phyloP scores from a whole-genome alignment of 2,797 vertebrate species.

The Spinibarbus caldwelli region DNA sequence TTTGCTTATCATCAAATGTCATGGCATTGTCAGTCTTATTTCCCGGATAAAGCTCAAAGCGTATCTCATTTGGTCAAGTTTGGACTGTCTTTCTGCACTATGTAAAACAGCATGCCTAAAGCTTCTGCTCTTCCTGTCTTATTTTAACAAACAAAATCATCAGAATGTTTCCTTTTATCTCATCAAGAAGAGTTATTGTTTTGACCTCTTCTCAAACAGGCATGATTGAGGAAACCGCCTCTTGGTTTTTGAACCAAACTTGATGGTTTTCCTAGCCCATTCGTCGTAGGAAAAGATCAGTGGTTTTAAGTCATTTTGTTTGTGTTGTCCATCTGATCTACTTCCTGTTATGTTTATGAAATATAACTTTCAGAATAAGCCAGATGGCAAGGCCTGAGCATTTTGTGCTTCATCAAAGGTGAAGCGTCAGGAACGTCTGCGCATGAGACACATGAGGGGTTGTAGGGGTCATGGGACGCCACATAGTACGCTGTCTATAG shows the following conservation, averaged over 20 bases:
- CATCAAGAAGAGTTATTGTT: slow-evolving; percentile 39
- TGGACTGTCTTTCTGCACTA: not conserved
- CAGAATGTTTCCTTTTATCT: slow-evolving; percentile 52
- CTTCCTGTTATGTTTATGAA: slow-evolving; percentile 24
- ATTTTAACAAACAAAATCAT: slow-evolving; percentile 3
- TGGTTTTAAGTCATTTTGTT: slow-evolving; percentile 18
- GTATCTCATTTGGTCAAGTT: not conserved
- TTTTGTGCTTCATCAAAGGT: not conserved
- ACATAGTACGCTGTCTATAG: not conserved
- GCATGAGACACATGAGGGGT: not conserved
- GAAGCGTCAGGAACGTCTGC: too few species aligned
- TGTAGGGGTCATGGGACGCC: too few species aligned
- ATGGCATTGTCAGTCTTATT: not conserved
- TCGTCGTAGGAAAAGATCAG: not conserved
- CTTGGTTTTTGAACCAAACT: not conserved
- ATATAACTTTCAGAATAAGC: not conserved
- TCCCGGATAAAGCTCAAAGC: not conserved
- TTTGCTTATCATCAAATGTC: not conserved
- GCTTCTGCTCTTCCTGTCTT: slow-evolving; percentile 27
- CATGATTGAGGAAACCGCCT: slow-evolving; percentile 28
- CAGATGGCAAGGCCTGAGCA: not conserved
- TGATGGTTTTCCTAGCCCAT: not conserved
- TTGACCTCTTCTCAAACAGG: slow-evolving; percentile 27
- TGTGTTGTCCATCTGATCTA: slow-evolving; percentile 1
- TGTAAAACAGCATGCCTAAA: slow-evolving; percentile 23